A percentile compares a stretch with the other conserved stretches of the same genome.
phyloP scores from a whole-genome alignment of 2,888 invertebrate species.

The Pardosa pseudoannulata region DNA sequence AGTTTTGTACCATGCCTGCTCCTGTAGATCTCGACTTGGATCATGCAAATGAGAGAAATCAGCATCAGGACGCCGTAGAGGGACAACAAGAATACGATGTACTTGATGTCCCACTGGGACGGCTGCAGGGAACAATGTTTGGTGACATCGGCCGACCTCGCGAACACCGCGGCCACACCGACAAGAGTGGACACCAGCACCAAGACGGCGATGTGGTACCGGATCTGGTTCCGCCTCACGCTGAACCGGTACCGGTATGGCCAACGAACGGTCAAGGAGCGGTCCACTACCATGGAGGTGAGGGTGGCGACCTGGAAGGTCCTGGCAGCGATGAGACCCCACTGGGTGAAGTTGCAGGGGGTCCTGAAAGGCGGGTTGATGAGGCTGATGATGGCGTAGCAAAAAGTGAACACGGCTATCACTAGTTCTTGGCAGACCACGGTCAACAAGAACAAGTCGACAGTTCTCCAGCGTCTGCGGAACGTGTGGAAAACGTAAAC shows the following conservation, averaged over 20 bases:
- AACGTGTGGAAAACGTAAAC: slow-evolving; percentile 80
- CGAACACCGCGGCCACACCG: slow-evolving; percentile 80
- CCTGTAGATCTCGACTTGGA: slow-evolving; percentile 76
- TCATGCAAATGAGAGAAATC: slow-evolving; percentile 79
- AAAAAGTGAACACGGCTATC: slow-evolving; percentile 72
- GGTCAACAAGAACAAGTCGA: slow-evolving; percentile 80
- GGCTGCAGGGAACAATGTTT: slow-evolving; percentile 79
- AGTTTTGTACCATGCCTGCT: slow-evolving; percentile 30
- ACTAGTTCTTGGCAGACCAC: slow-evolving; percentile 77
- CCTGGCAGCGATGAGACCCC: slow-evolving; percentile 80
- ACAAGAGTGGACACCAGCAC: slow-evolving; percentile 80
- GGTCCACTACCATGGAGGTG: slow-evolving; percentile 80
- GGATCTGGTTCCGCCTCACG: slow-evolving; percentile 77
- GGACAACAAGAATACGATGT: slow-evolving; percentile 80
- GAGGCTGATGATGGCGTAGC: slow-evolving; percentile 73
- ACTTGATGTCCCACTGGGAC: slow-evolving; percentile 79
- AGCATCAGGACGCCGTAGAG: slow-evolving; percentile 80
- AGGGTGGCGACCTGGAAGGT: slow-evolving; percentile 80
- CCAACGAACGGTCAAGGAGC: slow-evolving; percentile 78
- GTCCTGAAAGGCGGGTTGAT: slow-evolving; percentile 65
- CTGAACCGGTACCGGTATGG: slow-evolving; percentile 76
- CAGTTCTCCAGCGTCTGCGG: slow-evolving; percentile 80
- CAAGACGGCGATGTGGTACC: slow-evolving; percentile 80
- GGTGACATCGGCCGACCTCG: slow-evolving; percentile 73
- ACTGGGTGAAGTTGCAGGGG: slow-evolving; percentile 79